Percentiles rank a stretch among this genome's conserved stretches.
These are phyloP conservation scores for Xylota segnis DNA, from an alignment of 2,888 invertebrate species.

Conservation along the genomic window DNA sequence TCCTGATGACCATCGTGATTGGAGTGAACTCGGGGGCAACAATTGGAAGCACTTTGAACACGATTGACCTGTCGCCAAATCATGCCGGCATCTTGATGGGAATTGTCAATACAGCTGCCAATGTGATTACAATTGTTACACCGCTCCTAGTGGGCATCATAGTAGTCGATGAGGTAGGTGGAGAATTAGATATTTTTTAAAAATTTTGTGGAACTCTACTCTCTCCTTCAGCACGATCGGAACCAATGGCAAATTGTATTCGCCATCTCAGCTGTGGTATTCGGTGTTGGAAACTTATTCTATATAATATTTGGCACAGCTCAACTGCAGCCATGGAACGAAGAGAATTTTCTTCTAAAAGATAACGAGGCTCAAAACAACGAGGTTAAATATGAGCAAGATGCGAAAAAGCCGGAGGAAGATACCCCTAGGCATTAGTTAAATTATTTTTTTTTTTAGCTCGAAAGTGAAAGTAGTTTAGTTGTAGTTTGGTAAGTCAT, in stretches of 20 bases:
- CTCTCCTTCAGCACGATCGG: conserved; percentile 80
- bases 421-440: background rate
- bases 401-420: background rate
- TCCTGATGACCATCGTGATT: conserved; percentile 86
- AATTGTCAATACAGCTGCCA: conserved; percentile 87
- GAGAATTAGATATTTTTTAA: background rate
- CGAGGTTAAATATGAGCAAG: background rate
- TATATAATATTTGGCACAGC: conserved; percentile 86
- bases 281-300: conserved; percentile 85
- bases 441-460: background rate
- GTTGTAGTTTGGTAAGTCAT: background rate
- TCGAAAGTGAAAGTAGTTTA: conserved; percentile 13
- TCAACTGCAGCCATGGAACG: conserved; percentile 86
- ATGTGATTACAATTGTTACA: conserved; percentile 87
- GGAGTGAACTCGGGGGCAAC: conserved; percentile 86
- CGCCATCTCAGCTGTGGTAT: conserved; percentile 85
- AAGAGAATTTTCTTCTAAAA: conserved; percentile 78
- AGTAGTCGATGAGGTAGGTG: conserved; percentile 86
- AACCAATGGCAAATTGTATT: conserved; percentile 86
- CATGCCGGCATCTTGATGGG: conserved; percentile 90
- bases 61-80: conserved; percentile 89
- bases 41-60: conserved; percentile 88
- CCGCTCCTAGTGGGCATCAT: conserved; percentile 87
- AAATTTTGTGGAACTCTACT: background rate
- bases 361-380: conserved; percentile 52